Base-by-base conservation (phyloP, 1,140 invertebrate species). In the Habropoda laboriosa region DNA sequence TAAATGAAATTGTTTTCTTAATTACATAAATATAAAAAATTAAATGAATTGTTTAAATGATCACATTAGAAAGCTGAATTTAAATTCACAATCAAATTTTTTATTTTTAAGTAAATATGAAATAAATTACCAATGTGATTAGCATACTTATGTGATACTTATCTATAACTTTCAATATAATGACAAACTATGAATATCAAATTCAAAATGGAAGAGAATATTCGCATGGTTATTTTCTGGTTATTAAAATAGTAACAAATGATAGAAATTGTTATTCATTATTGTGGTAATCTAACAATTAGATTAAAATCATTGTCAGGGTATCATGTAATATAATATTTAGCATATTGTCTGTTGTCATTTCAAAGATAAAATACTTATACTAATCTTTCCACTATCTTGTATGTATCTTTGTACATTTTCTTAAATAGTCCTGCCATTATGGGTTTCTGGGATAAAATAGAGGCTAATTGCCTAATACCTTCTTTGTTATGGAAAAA, bases 401-500 rank as follows among this genome's bases (percentile, higher is more conserved):
- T 64, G 74, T 57, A 57, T 70, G 55, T 64, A 80, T 42, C 40
- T 67, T 61, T 81, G 60, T 85, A 81, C 45, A 81, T 85, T 76
- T 55, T 79, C 27, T 85, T 80, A 77, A 85, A 81, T 70, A 73
- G 72, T 85, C 82, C 83, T 85, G 83, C 83, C 83, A 85, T 85
- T 84, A 85, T 81, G 51, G 73, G 67, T 81, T 58, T 73, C 73
- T 85, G 79, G 79, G 79, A 71, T 77, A 72, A 85, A 74, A 47
- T 77, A 77, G 53, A 21, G 66, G 82, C 68, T 63, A 38, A 68
- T 51, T 18, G 61, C 58, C 82, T 60, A 61, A 72, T 45, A 60
- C 21, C 60, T 49, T 73, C 63, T 85, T 32, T 81, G 64, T 85
- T 68, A 66, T 74, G n/a, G 51, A 73, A 71, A 81, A 81, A 85